Evolutionary conservation across 2,888 invertebrate genomes (phyloP).

Genomic region (Nipponacmea schrenckii): DNA sequence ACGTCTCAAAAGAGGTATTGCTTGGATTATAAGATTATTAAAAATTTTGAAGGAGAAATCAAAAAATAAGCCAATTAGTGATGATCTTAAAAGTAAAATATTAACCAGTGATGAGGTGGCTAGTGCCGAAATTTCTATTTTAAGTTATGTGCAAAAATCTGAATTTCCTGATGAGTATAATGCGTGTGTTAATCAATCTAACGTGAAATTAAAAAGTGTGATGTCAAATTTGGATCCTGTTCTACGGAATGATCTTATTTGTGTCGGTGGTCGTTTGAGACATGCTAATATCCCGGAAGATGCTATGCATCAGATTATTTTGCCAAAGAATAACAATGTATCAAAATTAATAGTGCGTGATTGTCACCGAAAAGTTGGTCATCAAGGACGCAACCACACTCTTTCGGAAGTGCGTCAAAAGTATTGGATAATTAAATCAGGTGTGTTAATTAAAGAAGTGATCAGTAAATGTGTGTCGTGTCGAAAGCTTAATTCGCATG

Average conservation of each 20-base stretch:
- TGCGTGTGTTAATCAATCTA: neutral
- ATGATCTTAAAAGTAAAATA: neutral
- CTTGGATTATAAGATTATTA: too few species aligned
- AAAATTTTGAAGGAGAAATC: too few species aligned
- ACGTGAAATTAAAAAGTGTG: neutral
- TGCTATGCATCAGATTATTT: neutral
- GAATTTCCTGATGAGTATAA: neutral
- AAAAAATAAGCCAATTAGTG: neutral
- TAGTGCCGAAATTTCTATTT: neutral
- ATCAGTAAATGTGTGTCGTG: neutral
- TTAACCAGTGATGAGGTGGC: neutral
- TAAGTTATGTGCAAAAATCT: neutral
- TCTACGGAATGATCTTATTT: neutral
- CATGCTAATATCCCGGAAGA: neutral
- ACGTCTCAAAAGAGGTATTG: too few species aligned
- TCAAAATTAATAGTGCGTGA: neutral
- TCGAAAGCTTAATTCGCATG: neutral
- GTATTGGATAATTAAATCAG: neutral
- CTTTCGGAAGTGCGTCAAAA: slow-evolving; percentile 8
- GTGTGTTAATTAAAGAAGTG: slow-evolving; percentile 5
- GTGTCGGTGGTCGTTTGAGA: slow-evolving; percentile 6
- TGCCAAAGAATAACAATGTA: neutral
- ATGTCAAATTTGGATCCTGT: slow-evolving; percentile 8
- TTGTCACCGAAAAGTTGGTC: slow-evolving; percentile 7
- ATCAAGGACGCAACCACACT: neutral